phyloP scores from a whole-genome alignment of 1,140 invertebrate genomes.

The Zaprionus tsacasi region DNA sequence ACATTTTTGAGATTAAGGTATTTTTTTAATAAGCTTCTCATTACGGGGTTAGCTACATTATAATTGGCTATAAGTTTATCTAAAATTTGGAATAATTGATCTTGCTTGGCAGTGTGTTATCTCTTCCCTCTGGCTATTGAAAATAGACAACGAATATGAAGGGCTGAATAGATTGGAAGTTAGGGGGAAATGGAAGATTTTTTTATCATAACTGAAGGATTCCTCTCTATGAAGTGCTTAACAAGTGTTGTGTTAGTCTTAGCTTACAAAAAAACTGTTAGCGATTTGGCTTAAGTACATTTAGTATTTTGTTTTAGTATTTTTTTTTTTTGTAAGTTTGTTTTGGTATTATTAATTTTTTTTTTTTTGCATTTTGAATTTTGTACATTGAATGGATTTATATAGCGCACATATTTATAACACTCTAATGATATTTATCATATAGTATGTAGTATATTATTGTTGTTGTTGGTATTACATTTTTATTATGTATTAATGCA shows the following conservation, averaged over 20 bases:
- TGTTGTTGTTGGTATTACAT: constrained; percentile 10
- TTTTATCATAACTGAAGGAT: background rate
- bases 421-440: constrained; percentile 37
- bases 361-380: constrained; percentile 48
- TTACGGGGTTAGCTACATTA: background rate
- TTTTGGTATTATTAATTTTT: background rate
- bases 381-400: constrained; percentile 74
- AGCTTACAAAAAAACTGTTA: constrained; percentile 11
- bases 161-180: constrained; percentile 1
- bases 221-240: constrained; percentile 6
- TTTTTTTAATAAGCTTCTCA: background rate
- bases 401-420: constrained; percentile 40
- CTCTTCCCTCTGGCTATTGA: background rate
- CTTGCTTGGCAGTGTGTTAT: constrained; percentile 28
- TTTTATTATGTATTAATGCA: constrained; percentile 10
- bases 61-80: constrained; percentile 10
- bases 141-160: too few species aligned
- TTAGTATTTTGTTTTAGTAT: constrained; percentile 28
- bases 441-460: constrained; percentile 26
- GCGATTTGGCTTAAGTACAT: constrained; percentile 21
- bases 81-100: constrained; percentile 27
- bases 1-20: background rate
- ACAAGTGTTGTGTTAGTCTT: constrained; percentile 9
- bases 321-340: constrained; percentile 14
- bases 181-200: background rate